phyloP scores from a whole-genome alignment of 2,797 vertebrate species.

The Amblyopsis hoosieri region DNA sequence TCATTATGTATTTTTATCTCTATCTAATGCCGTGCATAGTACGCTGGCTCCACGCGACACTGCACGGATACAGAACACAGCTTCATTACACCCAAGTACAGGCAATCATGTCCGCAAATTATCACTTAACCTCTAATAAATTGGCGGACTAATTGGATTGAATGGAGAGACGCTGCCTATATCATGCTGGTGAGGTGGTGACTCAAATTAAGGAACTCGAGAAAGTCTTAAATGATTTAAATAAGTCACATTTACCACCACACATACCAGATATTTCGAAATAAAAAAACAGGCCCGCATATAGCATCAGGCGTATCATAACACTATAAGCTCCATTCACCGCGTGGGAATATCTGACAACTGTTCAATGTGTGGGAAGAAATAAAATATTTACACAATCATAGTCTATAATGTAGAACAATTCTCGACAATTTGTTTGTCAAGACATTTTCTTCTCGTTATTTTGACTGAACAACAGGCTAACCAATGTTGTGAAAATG shows the following conservation, averaged over 20 bases:
- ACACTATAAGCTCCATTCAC: no score
- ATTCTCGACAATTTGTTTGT: no score
- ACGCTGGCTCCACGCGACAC: no score
- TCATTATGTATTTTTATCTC: no score
- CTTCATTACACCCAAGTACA: background rate
- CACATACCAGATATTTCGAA: background rate
- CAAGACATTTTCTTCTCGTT: background rate
- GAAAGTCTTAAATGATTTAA: slow-evolving; percentile 13
- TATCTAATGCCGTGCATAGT: no score
- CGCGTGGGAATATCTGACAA: no score
- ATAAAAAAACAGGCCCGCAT: background rate
- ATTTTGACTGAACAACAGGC: background rate
- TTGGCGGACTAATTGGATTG: slow-evolving; percentile 11
- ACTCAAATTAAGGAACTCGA: no score
- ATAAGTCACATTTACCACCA: slow-evolving; percentile 1
- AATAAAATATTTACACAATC: no score
- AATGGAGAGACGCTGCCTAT: background rate
- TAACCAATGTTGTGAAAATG: no score
- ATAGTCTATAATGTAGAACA: no score
- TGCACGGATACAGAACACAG: background rate
- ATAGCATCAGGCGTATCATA: no score
- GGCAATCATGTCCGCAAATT: background rate
- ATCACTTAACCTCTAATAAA: background rate
- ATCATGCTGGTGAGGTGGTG: background rate
- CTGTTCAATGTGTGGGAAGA: no score